Base-by-base conservation (phyloP, 2,113 vertebrate species). In the Corydoras maculifer region DNA sequence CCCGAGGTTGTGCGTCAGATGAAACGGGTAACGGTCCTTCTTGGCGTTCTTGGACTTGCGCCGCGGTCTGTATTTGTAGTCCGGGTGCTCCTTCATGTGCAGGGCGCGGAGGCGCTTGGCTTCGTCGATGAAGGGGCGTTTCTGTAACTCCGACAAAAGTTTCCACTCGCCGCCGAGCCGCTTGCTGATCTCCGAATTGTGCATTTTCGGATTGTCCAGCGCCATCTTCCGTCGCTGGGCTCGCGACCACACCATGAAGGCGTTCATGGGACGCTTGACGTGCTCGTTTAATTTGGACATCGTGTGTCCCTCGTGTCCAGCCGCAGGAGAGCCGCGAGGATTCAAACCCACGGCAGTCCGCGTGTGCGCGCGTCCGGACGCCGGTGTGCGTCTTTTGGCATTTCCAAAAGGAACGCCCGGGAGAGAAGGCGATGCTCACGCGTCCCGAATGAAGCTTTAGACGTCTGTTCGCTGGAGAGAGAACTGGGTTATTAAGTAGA, bases 261-360 rank as follows among this genome's bases (percentile, higher is more conserved):
- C 92, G 75, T 92, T 93, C 91, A 92, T 92, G 59, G 92, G 92
- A 60, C 90, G 87, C 86, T 93, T 93, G 58, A 92, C 91, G 80
- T 92, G 92, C 70, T 93, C 92, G 83, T 85, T 87, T 29, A 91
- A 90, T 77, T 93, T 93, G 74, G 92, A 88, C 92, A 93, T 93
- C 12, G 70, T 62, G 35, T 11, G 5, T 9, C 9, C 58, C 32
- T 25, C 18, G 18, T 2, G 18, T 25, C 18, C 18, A 2, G 18
- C 18, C 18, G 18, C 18, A 1, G 18, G 18, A 25, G 18, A 25
- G 18, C 18, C 18, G 18, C 18, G 18, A 25, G 18, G 18, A 25
- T 1, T 25, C 18, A 25, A 25, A 25, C 18, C 18, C 18, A 2
- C 18, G 18, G 18, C 18, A 2, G 18, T 25, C 18, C 18, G 18